Evolutionary conservation across 2,888 invertebrate genomes (phyloP).

Genomic region (Ischnura elegans): DNA sequence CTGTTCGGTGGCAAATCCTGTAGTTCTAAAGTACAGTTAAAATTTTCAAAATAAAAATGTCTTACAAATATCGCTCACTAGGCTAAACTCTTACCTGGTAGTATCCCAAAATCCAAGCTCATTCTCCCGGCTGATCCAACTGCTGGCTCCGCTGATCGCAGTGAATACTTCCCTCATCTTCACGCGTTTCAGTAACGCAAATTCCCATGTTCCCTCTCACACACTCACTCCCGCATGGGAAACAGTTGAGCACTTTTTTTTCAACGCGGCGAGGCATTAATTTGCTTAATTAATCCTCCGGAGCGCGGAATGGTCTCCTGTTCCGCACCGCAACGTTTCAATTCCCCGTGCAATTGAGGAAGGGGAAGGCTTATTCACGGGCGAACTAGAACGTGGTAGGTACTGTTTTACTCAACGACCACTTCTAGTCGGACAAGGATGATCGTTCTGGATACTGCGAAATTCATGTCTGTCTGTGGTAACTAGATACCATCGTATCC

Average conservation of each 20-base stretch:
- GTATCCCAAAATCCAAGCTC: neutral
- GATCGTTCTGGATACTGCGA: too few relatives aligned
- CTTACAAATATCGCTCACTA: neutral
- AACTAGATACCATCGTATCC: too few relatives aligned
- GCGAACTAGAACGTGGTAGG: too few relatives aligned
- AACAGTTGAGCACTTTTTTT: neutral
- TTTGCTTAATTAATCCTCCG: conserved; percentile 17
- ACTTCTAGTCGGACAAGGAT: too few relatives aligned
- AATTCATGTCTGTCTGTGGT: too few relatives aligned
- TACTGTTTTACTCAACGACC: too few relatives aligned
- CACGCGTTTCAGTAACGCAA: neutral
- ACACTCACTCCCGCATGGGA: neutral
- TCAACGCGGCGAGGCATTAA: neutral
- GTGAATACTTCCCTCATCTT: neutral
- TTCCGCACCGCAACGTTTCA: neutral
- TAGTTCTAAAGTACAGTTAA: too few relatives aligned
- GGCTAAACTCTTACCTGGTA: too few relatives aligned
- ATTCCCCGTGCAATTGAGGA: neutral
- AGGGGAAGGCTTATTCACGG: neutral
- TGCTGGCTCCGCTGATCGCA: neutral
- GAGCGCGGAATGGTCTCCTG: neutral
- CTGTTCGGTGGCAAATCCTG: too few relatives aligned
- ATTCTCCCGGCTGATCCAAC: neutral
- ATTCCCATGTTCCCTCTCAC: neutral
- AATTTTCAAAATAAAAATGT: too few relatives aligned